Percentiles rank a stretch among this genome's conserved stretches.
phyloP scores from a whole-genome alignment of 2,797 vertebrate genomes.

The Acridotheres tristis region DNA sequence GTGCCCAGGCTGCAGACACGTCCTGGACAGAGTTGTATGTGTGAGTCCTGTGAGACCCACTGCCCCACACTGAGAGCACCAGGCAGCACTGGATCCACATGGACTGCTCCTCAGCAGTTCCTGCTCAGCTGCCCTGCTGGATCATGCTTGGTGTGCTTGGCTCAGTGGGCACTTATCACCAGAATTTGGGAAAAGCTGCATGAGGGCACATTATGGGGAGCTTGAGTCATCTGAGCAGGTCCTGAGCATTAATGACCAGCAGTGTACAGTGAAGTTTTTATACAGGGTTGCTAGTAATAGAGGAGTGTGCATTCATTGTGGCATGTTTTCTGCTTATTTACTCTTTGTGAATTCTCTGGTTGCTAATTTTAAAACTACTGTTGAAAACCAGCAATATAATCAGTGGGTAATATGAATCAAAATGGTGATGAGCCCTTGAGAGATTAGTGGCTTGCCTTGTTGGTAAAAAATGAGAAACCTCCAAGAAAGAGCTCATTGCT shows the following conservation, averaged over 20 bases:
- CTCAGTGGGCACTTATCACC: background rate
- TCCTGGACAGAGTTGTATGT: fast-evolving
- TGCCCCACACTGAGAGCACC: background rate
- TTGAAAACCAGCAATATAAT: background rate
- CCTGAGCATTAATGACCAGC: background rate
- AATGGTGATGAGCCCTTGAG: background rate
- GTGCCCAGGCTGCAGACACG: fast-evolving
- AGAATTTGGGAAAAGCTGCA: background rate
- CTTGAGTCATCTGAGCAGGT: background rate
- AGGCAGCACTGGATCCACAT: background rate
- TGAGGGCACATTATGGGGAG: fast-evolving
- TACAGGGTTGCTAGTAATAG: background rate
- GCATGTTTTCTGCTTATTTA: background rate
- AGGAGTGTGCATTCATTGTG: background rate
- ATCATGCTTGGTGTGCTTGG: fast-evolving
- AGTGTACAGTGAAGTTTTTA: background rate
- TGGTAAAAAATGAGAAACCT: background rate
- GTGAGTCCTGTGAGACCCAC: background rate
- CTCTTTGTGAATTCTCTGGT: background rate
- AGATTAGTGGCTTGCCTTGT: background rate
- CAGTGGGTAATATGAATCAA: background rate
- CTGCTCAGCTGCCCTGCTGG: background rate
- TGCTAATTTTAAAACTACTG: background rate
- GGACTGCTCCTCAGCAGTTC: background rate
- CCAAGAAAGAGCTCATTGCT: background rate